phyloP scores from a whole-genome alignment of 2,888 invertebrate species.

The Yponomeuta cagnagella region DNA sequence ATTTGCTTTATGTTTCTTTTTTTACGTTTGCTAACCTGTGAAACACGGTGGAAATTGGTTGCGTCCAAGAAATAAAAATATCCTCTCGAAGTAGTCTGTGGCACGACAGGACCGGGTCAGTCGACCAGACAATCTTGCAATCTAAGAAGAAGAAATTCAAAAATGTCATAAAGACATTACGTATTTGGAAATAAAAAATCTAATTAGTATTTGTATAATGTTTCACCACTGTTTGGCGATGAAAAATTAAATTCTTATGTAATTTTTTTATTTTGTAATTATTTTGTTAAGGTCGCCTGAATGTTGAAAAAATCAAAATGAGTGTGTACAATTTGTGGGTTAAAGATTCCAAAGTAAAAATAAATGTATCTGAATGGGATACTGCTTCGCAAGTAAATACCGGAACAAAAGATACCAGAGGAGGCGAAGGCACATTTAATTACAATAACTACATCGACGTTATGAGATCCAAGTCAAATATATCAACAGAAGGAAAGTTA shows the following conservation, averaged over 20 bases:
- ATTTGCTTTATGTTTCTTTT: neutral
- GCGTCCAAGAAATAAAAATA: neutral
- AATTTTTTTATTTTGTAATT: too few relatives aligned
- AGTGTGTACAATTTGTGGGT: neutral
- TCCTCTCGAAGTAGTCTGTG: neutral
- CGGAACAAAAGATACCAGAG: neutral
- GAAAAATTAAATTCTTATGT: too few relatives aligned
- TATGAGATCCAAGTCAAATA: constrained; percentile 50
- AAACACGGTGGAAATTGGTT: neutral
- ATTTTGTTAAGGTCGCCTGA: neutral
- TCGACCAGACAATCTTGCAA: neutral
- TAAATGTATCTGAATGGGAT: neutral
- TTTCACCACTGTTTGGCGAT: too few relatives aligned
- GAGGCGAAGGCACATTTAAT: neutral
- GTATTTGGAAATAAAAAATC: neutral
- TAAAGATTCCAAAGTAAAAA: neutral
- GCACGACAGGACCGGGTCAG: neutral
- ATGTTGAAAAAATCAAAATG: neutral
- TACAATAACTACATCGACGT: constrained; percentile 53
- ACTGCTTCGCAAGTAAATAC: neutral
- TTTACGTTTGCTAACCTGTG: constrained; percentile 40
- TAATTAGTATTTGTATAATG: too few relatives aligned
- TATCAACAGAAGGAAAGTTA: constrained; percentile 39
- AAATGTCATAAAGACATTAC: neutral
- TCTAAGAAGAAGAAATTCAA: neutral